These are phyloP conservation scores for Euphonia xanthogaster DNA, from an alignment of 2,797 vertebrate species.

Conservation along the genomic window DNA sequence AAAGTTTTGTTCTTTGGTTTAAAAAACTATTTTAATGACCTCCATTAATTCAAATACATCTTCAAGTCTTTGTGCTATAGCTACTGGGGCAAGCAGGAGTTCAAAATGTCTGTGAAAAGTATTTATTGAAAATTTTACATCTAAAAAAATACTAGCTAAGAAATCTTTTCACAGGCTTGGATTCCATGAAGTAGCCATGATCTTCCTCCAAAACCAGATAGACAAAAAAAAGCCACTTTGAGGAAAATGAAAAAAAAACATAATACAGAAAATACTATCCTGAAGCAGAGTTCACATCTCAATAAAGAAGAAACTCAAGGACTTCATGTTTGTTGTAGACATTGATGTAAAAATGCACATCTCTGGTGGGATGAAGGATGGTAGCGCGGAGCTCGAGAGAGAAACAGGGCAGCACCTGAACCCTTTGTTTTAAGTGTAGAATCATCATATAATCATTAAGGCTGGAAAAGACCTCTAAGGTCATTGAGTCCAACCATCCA, in stretches of 20 bases:
- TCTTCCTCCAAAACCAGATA: neutral
- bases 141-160: neutral
- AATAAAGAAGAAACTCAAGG: neutral
- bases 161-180: neutral
- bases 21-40: neutral
- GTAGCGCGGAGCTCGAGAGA: neutral
- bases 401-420: neutral
- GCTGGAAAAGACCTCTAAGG: neutral
- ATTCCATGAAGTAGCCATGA: neutral
- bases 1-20: neutral
- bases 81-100: neutral
- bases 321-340: neutral
- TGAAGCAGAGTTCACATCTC: neutral
- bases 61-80: neutral
- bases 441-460: neutral
- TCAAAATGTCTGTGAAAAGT: neutral
- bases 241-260: neutral
- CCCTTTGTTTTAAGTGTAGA: neutral
- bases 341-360: neutral
- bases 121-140: conserved; percentile 1
- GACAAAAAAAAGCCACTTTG: neutral
- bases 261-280: neutral
- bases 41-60: neutral
- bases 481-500: neutral
- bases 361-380: neutral